Base-by-base conservation (phyloP, 2,888 invertebrate genomes). In the Meghimatium bilineatum region DNA sequence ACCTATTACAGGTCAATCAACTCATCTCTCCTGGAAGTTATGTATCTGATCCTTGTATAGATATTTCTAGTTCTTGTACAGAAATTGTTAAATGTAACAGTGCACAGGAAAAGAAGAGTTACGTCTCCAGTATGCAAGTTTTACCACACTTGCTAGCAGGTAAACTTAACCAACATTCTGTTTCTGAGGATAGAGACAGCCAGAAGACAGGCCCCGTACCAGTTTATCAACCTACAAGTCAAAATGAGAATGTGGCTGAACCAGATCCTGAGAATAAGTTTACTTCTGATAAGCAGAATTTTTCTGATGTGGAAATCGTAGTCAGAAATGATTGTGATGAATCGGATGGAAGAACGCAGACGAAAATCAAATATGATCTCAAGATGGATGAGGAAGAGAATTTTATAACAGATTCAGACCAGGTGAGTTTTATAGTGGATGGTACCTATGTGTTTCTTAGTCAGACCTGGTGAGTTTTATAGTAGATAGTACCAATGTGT, bases 401-500 rank as follows among this genome's bases (percentile, higher is more conserved):
- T 0, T 38, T 75, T 49, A 29, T 80, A 26, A 80, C 75, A 72
- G 32, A 52, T 38, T 52, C 67, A 44, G 60, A 49, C 76, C 34
- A 36, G 49, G 66, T 67, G 76, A 84, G 74, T 79, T 26, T 52
- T 32, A 2, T 63, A 1, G 56, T 56, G 14, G 2, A 56, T 20
- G 56, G 5, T n/a, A 5, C 6, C 10, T 66, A 29, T 66, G 5
- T 44, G 5, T 44, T 44, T 44, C 44, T 44, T 44, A 44, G 12
- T 44, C 6, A 44, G 44, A 49, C 76, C 34, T 49, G 49, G 66
- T 67, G 76, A 84, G 74, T 79, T 26, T 52, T 32, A 2, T 63
- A 1, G 56, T 56, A 10, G 2, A 56, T 20, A 20, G 5, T n/a
- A 5, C 6, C 10, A 29, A 29, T 66, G 5, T 60, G 5, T 44